Percentiles rank a stretch among this genome's conserved stretches.
These are phyloP conservation scores for Caenorhabditis doughertyi DNA, from an alignment of 2,888 invertebrate species.

Conservation along the genomic window DNA sequence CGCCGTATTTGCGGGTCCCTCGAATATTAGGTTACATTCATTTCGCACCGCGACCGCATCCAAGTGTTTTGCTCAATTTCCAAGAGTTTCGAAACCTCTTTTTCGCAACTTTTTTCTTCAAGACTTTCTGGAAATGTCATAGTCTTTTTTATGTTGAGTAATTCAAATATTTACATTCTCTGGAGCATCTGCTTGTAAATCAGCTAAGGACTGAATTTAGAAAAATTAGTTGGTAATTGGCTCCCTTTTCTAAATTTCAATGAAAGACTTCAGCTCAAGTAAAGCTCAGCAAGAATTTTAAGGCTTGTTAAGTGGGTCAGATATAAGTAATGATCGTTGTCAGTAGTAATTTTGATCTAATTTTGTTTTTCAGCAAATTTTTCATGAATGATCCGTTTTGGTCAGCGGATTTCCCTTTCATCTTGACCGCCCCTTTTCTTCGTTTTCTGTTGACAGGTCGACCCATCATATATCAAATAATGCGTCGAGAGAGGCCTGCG, in stretches of 20 bases:
- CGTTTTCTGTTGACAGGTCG: conserved; percentile 61
- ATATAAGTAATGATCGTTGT: no score
- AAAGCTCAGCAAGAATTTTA: no score
- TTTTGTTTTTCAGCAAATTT: neutral
- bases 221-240: no score
- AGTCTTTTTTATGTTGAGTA: no score
- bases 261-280: no score
- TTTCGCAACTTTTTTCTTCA: conserved; percentile 27
- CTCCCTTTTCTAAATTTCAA: no score
- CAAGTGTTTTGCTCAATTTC: conserved; percentile 57
- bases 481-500: conserved; percentile 56
- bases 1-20: conserved; percentile 62
- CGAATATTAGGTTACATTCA: conserved; percentile 65
- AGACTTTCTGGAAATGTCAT: no score
- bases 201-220: no score
- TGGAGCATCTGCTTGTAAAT: no score
- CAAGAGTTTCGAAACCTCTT: conserved; percentile 37
- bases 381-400: conserved; percentile 4
- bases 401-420: conserved; percentile 47
- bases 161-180: no score
- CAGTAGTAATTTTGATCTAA: no score
- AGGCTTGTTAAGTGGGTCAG: no score
- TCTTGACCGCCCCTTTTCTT: conserved; percentile 53
- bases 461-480: conserved; percentile 65
- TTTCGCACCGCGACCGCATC: conserved; percentile 48